A percentile compares a stretch with the other conserved stretches of the same genome.
These are phyloP conservation scores for Laodelphax striatellus DNA, from an alignment of 1,140 invertebrate genomes.

Conservation along the genomic window DNA sequence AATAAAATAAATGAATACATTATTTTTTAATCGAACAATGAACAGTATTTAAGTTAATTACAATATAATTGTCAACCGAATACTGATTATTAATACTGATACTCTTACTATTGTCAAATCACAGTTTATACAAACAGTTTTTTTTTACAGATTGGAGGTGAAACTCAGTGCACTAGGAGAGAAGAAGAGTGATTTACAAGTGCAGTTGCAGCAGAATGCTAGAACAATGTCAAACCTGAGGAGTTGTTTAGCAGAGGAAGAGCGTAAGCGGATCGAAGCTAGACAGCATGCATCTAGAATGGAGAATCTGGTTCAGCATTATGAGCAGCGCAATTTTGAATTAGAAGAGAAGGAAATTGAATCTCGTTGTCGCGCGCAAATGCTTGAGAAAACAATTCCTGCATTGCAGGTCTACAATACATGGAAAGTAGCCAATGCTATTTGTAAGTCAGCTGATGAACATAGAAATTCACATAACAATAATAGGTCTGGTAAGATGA, in stretches of 20 bases:
- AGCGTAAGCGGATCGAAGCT: conserved; percentile 21
- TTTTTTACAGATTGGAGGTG: conserved; percentile 23
- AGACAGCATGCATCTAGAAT: conserved; percentile 17
- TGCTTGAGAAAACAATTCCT: conserved; percentile 49
- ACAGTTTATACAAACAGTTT: not conserved
- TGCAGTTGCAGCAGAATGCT: conserved; percentile 18
- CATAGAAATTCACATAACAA: not conserved
- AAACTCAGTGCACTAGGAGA: conserved; percentile 23
- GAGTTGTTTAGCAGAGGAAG: conserved; percentile 17
- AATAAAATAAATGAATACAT: no score
- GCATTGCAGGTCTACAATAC: conserved; percentile 50
- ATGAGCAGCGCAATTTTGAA: conserved; percentile 43
- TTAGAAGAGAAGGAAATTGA: conserved; percentile 44
- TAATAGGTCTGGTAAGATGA: not conserved
- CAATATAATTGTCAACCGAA: no score
- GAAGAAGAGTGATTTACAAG: conserved; percentile 23
- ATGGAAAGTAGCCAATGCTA: conserved; percentile 26
- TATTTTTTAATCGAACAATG: no score
- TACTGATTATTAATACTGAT: no score
- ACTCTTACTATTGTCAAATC: no score
- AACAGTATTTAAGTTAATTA: no score
- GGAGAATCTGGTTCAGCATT: conserved; percentile 27
- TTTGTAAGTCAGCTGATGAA: not conserved
- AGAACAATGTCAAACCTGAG: conserved; percentile 18
- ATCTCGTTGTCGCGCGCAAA: conserved; percentile 42